These are phyloP conservation scores for Paramormyrops kingsleyae DNA, from an alignment of 2,113 vertebrate genomes.

Conservation along the genomic window DNA sequence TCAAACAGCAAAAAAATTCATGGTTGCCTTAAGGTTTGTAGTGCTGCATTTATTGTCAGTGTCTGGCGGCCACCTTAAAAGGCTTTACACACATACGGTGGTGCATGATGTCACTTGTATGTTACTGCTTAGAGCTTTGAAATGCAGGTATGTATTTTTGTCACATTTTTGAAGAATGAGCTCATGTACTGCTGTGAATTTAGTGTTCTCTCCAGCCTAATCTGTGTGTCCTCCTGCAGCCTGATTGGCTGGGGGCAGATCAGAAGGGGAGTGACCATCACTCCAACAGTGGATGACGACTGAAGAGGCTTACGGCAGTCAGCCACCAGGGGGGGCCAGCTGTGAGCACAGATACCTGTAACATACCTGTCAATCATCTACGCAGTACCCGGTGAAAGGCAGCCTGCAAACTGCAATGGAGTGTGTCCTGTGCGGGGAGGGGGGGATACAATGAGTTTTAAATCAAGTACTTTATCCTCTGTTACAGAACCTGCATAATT, in stretches of 20 bases:
- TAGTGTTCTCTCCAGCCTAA: not conserved
- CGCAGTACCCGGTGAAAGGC: not conserved
- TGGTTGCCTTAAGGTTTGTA: not conserved
- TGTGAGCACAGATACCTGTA: constrained; percentile 27
- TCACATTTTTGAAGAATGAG: not conserved
- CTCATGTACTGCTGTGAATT: not conserved
- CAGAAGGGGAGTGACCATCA: constrained; percentile 98
- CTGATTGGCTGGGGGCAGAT: constrained; percentile 99
- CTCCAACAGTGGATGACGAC: constrained; percentile 94
- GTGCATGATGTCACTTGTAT: not conserved
- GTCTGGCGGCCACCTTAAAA: not conserved
- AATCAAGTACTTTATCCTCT: constrained; percentile 43
- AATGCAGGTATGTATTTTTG: not conserved
- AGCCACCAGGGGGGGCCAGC: not conserved
- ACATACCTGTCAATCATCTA: constrained; percentile 27
- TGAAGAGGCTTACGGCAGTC: constrained; percentile 53
- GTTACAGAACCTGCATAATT: constrained; percentile 57
- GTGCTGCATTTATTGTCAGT: not conserved
- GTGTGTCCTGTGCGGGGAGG: constrained; percentile 10
- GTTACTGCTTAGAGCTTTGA: not conserved
- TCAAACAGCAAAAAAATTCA: not conserved
- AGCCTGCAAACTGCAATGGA: constrained; percentile 6
- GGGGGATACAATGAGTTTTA: constrained; percentile 13
- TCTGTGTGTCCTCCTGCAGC: constrained; percentile 51
- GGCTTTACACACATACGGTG: not conserved